Evolutionary conservation across 2,797 vertebrate species (phyloP), one percentile per base, ranked within the genome.

Genomic region (Eulemur rubriventer): DNA sequence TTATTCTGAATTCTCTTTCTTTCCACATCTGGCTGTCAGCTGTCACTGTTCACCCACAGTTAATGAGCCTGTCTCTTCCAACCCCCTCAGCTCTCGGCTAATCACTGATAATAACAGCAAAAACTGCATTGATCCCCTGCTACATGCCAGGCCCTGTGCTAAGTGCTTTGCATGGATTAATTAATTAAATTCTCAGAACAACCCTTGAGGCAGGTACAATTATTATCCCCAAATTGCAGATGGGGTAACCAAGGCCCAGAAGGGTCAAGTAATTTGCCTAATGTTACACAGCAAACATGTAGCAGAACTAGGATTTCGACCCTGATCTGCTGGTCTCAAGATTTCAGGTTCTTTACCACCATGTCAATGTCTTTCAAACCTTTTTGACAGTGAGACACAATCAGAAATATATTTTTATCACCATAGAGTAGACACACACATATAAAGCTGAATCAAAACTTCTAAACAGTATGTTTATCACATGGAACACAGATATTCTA

Each of bases 1-100:
- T 97, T 97, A 95, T 96, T 97, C 87, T 43, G 73, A 96, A 96
- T 92, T 94, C 87, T 91, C 90, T 97, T 96, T 97, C 96, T 97
- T 96, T 96, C 84, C 90, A 97, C 97, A 96, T 96, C 95, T 97
- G 96, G 97, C 96, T 89, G 87, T 96, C 96, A 96, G 84, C 88
- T 97, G 95, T 97, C 95, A 96, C 95, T 91, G 94, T 81, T 94
- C 63, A 96, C 81, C 89, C 92, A 92, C 90, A 96, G 94, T 97
- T 96, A 96, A 94, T 97, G 94, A 97, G 92, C 73, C 79, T 94
- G 92, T 86, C 92, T 96, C 87, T 92, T 95, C 90, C 92, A 93
- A 84, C 83, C 87, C 96, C 96, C 95, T 92, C 92, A 84, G 48
- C 76, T 80, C 96, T 81, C 2, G 1, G 89, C 72, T 96, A 94